Evolutionary conservation across 2,888 invertebrate species (phyloP).

Genomic region (Brassicogethes aeneus): DNA sequence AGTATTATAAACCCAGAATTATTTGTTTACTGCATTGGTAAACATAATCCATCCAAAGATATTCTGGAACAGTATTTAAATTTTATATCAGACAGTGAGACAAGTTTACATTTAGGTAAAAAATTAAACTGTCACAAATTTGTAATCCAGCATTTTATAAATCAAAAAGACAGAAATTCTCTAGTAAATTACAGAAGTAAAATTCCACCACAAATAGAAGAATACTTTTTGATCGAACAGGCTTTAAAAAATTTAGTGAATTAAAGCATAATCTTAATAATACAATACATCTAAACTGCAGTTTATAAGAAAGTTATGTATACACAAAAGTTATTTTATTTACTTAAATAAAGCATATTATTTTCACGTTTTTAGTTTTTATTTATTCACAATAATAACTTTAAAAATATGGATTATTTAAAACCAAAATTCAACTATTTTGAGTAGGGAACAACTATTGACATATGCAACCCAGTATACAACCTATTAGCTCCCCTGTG

Average conservation of each 20-base stretch:
- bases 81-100: slow-evolving; percentile 40
- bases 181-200: slow-evolving; percentile 55
- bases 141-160: slow-evolving; percentile 52
- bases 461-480: no score
- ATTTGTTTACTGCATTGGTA: slow-evolving; percentile 29
- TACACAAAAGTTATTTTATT: no score
- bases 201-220: slow-evolving; percentile 56
- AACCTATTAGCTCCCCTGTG: no score
- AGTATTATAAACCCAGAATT: slow-evolving; percentile 28
- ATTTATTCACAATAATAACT: no score
- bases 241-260: slow-evolving; percentile 41
- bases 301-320: no score
- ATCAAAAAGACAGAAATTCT: slow-evolving; percentile 53
- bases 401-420: no score
- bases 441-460: no score
- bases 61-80: slow-evolving; percentile 37
- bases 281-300: no score
- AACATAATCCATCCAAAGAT: slow-evolving; percentile 35
- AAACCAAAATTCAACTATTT: no score
- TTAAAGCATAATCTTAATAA: no score
- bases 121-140: slow-evolving; percentile 56
- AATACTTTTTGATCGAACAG: slow-evolving; percentile 65
- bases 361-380: no score
- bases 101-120: slow-evolving; percentile 51
- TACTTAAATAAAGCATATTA: no score